phyloP scores from a whole-genome alignment of 2,113 vertebrate genomes.

The Polypterus bichir region DNA sequence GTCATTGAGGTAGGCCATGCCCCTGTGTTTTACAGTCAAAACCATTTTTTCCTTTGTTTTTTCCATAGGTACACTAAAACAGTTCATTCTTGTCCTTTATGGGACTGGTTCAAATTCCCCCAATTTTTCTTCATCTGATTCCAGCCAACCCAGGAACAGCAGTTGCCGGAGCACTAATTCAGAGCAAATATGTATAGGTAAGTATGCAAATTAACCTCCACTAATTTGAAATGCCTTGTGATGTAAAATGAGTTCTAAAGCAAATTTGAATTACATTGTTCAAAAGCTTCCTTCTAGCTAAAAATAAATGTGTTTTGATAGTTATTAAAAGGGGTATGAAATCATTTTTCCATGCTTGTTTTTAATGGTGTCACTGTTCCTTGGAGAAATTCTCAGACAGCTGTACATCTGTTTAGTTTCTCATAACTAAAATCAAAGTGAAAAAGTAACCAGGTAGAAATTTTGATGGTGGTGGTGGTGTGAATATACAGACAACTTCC shows the following conservation, averaged over 20 bases:
- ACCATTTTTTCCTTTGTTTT: neutral
- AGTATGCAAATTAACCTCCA: slow-evolving; percentile 32
- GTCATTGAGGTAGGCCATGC: no score
- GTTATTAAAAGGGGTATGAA: neutral
- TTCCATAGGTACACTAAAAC: slow-evolving; percentile 68
- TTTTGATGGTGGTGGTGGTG: neutral
- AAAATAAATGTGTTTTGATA: neutral
- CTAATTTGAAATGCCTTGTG: neutral
- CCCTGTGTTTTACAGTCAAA: no score
- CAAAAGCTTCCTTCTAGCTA: neutral
- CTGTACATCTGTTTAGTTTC: neutral
- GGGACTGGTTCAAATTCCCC: slow-evolving; percentile 56
- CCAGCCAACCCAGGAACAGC: slow-evolving; percentile 69
- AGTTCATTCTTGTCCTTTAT: slow-evolving; percentile 80
- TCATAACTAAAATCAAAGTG: neutral
- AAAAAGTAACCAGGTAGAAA: neutral
- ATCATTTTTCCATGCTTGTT: neutral
- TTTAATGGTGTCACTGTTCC: neutral
- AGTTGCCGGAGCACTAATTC: slow-evolving; percentile 86
- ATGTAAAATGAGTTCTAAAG: slow-evolving; percentile 11
- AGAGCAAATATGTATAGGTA: slow-evolving; percentile 90
- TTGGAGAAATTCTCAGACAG: neutral
- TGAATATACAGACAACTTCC: neutral
- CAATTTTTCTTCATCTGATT: slow-evolving; percentile 52
- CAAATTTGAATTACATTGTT: neutral